Evolutionary conservation across 2,888 invertebrate species (phyloP), one percentile per base, ranked within the genome.

Genomic region (Lithosia quadra): DNA sequence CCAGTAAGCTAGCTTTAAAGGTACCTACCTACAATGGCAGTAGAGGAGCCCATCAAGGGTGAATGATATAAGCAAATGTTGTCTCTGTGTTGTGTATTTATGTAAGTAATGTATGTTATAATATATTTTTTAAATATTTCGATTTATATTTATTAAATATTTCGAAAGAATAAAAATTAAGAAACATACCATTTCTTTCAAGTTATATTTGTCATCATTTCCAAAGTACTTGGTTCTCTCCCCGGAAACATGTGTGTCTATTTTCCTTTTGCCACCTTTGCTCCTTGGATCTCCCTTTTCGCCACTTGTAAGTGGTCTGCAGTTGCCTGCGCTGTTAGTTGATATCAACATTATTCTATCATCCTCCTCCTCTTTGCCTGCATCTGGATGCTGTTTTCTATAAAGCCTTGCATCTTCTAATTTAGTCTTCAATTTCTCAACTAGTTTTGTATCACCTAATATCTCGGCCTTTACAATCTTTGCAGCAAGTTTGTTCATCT

Each of bases 391-490:
- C 36, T 91, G 88, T 79, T 93, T 95, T 65, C 92, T 89, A 74
- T 91, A 92, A 68, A 95, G 93, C 79, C 97, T 95, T 0, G 98
- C 98, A 33, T 92, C 92, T 76, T 97, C 97, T 58, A 99, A 90
- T 88, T 98, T 97, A 4, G 90, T 85, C 90, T 98, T 98, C 60
- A 99, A 92, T 85, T 97, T 96, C 53, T 90, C 87, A 0, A 97
- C 97, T 66, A 97, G 88, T 74, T 96, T 96, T 86, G 89, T 92
- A 87, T 99, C 97, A 22, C 99, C 99, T 95, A 98, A 96, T 81
- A 99, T 96, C 96, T 99, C 99, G 18, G 99, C 99, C 94, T 99
- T 99, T 0, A 99, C 95, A 74, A 99, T 96, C 92, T 97, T 98
- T 2, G 99, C 98, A 56, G 97, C 98, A 57, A 99, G 89, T 81